These are phyloP conservation scores for Hermetia illucens DNA, from an alignment of 1,140 invertebrate genomes.

Conservation along the genomic window DNA sequence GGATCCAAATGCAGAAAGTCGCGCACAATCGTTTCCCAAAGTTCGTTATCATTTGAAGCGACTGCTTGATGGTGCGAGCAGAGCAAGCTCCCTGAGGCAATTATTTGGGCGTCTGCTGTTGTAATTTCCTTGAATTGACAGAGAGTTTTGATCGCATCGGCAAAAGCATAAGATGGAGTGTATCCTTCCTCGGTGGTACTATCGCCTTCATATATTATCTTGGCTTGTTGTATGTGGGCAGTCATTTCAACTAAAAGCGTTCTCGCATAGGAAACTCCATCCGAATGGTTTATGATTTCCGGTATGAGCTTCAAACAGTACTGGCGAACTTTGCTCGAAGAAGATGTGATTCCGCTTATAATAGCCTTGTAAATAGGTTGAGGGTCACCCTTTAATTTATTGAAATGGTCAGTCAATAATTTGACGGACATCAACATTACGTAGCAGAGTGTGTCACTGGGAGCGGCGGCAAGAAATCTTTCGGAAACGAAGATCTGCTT, in stretches of 20 bases:
- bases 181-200: slow-evolving; percentile 29
- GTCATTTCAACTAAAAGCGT: slow-evolving; percentile 44
- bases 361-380: slow-evolving; percentile 45
- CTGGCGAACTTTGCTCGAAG: slow-evolving; percentile 20
- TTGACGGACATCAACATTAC: slow-evolving; percentile 47
- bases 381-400: slow-evolving; percentile 40
- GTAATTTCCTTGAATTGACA: slow-evolving; percentile 28
- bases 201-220: slow-evolving; percentile 33
- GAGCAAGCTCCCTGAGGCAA: slow-evolving; percentile 46
- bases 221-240: slow-evolving; percentile 38
- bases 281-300: slow-evolving; percentile 21
- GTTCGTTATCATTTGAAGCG: slow-evolving; percentile 26
- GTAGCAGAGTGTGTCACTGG: slow-evolving; percentile 51
- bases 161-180: slow-evolving; percentile 22
- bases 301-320: slow-evolving; percentile 25
- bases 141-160: slow-evolving; percentile 17
- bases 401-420: slow-evolving; percentile 44
- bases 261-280: slow-evolving; percentile 31
- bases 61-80: slow-evolving; percentile 54
- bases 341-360: slow-evolving; percentile 42
- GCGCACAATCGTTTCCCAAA: slow-evolving; percentile 21
- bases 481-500: slow-evolving; percentile 73
- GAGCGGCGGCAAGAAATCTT: slow-evolving; percentile 54
- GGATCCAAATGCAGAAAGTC: slow-evolving; percentile 14
- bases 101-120: slow-evolving; percentile 32